phyloP scores from a whole-genome alignment of 2,888 invertebrate genomes.

The Seladonia tumulorum region DNA sequence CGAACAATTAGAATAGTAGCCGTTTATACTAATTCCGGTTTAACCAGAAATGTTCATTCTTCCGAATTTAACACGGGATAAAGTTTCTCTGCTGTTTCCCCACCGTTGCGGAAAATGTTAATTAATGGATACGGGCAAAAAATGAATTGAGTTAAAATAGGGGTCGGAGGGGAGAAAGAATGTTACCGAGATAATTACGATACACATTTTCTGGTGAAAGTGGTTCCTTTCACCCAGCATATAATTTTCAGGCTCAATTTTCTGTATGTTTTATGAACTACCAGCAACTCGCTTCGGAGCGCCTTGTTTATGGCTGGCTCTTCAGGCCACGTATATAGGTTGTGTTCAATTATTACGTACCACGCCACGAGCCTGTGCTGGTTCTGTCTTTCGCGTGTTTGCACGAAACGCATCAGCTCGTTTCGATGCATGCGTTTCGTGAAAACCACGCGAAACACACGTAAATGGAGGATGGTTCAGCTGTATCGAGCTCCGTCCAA shows the following conservation, averaged over 20 bases:
- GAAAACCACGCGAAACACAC: slow-evolving; percentile 13
- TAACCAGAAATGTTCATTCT: not conserved
- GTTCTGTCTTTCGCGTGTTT: slow-evolving; percentile 3
- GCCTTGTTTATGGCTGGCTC: not conserved
- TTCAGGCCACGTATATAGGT: not conserved
- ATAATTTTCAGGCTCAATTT: not conserved
- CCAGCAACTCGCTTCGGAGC: not conserved
- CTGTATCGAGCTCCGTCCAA: not conserved
- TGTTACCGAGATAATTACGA: not conserved
- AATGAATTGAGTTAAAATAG: not conserved
- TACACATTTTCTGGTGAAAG: not conserved
- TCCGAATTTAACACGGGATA: not conserved
- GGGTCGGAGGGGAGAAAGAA: not conserved
- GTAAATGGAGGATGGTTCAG: not conserved
- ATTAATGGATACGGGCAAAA: not conserved
- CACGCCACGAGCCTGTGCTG: not conserved
- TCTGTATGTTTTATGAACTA: not conserved
- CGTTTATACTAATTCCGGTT: not conserved
- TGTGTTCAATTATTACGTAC: slow-evolving; percentile 25
- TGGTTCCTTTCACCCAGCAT: not conserved
- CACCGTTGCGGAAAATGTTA: not conserved
- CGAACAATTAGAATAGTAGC: not conserved
- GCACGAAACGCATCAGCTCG: slow-evolving; percentile 7
- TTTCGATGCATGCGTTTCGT: slow-evolving; percentile 16
- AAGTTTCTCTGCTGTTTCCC: not conserved